Evolutionary conservation across 2,888 invertebrate genomes (phyloP), one percentile per base, ranked within the genome.

Genomic region (Reticulitermes lucifugus): DNA sequence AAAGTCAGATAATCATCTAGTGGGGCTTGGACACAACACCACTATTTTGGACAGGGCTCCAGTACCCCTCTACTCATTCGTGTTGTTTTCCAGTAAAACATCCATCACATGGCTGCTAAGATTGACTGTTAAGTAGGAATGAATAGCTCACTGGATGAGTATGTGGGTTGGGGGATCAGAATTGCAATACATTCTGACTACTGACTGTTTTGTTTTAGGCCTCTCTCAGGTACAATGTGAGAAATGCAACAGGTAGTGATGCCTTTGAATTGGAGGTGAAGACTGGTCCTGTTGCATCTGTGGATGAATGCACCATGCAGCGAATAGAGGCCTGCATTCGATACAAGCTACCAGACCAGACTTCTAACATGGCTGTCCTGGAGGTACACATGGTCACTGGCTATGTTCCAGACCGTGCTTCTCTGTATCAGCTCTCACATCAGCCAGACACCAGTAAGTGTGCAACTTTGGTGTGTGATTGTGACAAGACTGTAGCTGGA

Each of bases 321-420:
- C 84, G 84, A 29, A 79, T 88, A 46, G 87, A 88, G 59, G 86
- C 83, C 41, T 88, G 88, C 84, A 85, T 87, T 18, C 79, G 86
- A 14, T 87, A 84, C 83, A 87, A 86, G 75, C 88, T 90, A 86
- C 89, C 91, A 6, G 92, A 92, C 86, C 91, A 91, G 86, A 91
- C 91, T 70, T 92, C 94, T 41, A 94, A 94, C 92, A 94, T 94
- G 94, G 93, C 93, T 55, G 91, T 94, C 22, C 89, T 94, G 87
- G 95, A 95, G 89, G 91, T 95, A 43, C 90, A 91, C 0, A 91
- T 95, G 88, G 94, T 95, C 14, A 93, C 94, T 4, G 95, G 95
- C 0, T 95, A 92, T 88, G 92, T 92, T 12, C 93, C 94, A 0
- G 94, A 94, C 88, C 92, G 93, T 10, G 90, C 91, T 0, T 91